Base-by-base conservation (phyloP, 2,797 vertebrate species). In the Gymnoscopelus microlampas region DNA sequence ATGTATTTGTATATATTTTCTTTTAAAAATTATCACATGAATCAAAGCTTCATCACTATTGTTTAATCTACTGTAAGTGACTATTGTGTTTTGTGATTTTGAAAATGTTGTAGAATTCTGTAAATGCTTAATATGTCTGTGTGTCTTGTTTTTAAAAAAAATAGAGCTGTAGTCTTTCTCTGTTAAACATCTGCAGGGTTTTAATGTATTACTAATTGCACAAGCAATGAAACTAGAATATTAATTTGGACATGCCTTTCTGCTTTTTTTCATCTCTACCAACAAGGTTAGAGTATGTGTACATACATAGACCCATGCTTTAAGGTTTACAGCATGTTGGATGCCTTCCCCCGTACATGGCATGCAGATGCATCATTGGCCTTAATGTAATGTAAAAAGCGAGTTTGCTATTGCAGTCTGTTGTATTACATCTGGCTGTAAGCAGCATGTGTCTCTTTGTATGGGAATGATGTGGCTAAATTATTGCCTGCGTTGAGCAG, bases 341-440 rank as follows among this genome's bases (percentile, higher is more conserved):
- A 13, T 26, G 3, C 44, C 54, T 61, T 57, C 14, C 15, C 63
- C 74, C 12, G 63, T 74, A 80, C 85, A 88, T 80, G 80, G 64
- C 70, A 71, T 81, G 75, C 3, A 24, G 63, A 60, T 70, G 51
- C 60, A 50, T 66, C 76, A 59, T 68, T 6, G 63, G 39, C n/a
- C 59, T 62, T 1, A 3, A 26, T 49, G 51, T 23, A 50, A 32
- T 44, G 10, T 60, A 10, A 61, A 62, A 19, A 50, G 24, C 8
- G 47, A 71, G 6, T 26, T 9, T 19, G 14, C 13, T 23, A 67
- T 13, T 68, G 15, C 49, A 57, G 26, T 8, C 9, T 15, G 55
- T 53, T 68, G 12, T 44, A 15, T 44, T 47, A 49, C 29, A 69
- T 44, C 50, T 15, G 15, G 12, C 13, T 47, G 5, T 49, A 13